Conservation (phyloP, 2,113 vertebrate species). For the Brachionichthys hirsutus region DNA sequence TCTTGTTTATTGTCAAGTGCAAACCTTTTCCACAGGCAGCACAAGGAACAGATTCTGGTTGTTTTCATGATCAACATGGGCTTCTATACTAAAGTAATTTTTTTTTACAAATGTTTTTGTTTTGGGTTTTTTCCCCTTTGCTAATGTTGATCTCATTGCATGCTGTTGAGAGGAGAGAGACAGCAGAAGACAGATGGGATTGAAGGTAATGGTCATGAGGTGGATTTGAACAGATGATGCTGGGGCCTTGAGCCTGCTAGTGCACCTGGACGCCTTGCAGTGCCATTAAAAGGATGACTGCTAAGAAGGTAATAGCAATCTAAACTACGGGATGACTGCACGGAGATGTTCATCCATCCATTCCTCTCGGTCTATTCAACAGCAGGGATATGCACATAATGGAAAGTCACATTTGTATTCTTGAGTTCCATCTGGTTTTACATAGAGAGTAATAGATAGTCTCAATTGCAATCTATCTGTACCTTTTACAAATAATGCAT, state of each 20-base stretch:
- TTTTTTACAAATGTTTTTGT: not conserved
- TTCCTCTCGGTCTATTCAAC: not conserved
- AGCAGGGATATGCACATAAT: not conserved
- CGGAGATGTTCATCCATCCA: not conserved
- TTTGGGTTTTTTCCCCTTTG: not conserved
- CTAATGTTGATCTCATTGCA: slow-evolving; percentile 13
- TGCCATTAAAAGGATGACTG: not conserved
- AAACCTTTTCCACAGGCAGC: too few species aligned
- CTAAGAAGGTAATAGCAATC: not conserved
- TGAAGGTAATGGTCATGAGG: slow-evolving; percentile 19
- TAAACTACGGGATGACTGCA: too few species aligned
- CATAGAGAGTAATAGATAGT: slow-evolving; percentile 12
- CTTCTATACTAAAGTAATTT: not conserved
- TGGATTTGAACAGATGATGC: slow-evolving; percentile 43
- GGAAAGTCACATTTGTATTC: slow-evolving; percentile 24
- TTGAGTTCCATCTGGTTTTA: slow-evolving; percentile 19
- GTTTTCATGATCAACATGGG: too few species aligned
- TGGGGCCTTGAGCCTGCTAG: slow-evolving; percentile 1
- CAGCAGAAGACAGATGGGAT: slow-evolving; percentile 41
- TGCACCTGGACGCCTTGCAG: slow-evolving; percentile 31
- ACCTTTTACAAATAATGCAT: slow-evolving; percentile 31
- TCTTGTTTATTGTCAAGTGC: too few species aligned
- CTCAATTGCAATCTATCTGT: slow-evolving; percentile 24
- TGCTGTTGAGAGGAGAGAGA: slow-evolving; percentile 3
- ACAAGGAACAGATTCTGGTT: too few species aligned